Percentiles rank a stretch among this genome's conserved stretches.
phyloP scores from a whole-genome alignment of 2,888 invertebrate species.

The Scaptomyza polygonia region DNA sequence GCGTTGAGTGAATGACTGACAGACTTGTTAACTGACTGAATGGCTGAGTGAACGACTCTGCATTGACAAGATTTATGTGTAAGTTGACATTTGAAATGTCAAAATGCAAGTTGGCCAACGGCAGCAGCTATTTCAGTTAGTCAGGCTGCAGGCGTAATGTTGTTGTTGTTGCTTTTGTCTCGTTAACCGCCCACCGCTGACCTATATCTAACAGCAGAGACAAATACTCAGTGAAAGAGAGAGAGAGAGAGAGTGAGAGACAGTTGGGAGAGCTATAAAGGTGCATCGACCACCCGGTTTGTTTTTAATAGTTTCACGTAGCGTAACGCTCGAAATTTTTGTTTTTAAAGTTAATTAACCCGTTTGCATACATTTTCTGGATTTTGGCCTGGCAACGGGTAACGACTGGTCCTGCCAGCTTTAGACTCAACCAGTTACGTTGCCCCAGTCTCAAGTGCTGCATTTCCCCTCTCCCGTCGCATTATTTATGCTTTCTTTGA shows the following conservation, averaged over 20 bases:
- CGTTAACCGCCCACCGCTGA: slow-evolving; percentile 72
- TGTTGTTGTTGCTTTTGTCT: slow-evolving; percentile 42
- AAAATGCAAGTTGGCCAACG: slow-evolving; percentile 56
- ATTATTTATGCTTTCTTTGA: slow-evolving; percentile 80
- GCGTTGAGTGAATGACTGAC: slow-evolving; percentile 40
- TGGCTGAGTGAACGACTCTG: slow-evolving; percentile 43
- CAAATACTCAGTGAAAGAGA: slow-evolving; percentile 18
- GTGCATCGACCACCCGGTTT: slow-evolving; percentile 61
- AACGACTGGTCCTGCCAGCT: slow-evolving; percentile 50
- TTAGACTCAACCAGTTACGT: slow-evolving; percentile 48
- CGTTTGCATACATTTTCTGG: slow-evolving; percentile 79
- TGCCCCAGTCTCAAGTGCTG: slow-evolving; percentile 25
- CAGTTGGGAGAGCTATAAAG: slow-evolving; percentile 8
- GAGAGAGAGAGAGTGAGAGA: slow-evolving; percentile 13
- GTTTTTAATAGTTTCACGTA: slow-evolving; percentile 62
- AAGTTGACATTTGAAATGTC: slow-evolving; percentile 78
- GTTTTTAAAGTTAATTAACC: slow-evolving; percentile 78
- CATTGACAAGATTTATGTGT: slow-evolving; percentile 53
- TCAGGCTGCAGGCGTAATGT: slow-evolving; percentile 40
- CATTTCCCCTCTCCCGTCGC: slow-evolving; percentile 41
- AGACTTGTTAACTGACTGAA: no score
- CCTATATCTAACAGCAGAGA: slow-evolving; percentile 46
- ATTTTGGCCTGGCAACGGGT: slow-evolving; percentile 33
- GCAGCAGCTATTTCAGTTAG: slow-evolving; percentile 29
- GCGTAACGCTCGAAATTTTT: slow-evolving; percentile 50